These are phyloP conservation scores for Trileptium ribeirensis DNA, from an alignment of 2,888 invertebrate genomes.

Conservation along the genomic window DNA sequence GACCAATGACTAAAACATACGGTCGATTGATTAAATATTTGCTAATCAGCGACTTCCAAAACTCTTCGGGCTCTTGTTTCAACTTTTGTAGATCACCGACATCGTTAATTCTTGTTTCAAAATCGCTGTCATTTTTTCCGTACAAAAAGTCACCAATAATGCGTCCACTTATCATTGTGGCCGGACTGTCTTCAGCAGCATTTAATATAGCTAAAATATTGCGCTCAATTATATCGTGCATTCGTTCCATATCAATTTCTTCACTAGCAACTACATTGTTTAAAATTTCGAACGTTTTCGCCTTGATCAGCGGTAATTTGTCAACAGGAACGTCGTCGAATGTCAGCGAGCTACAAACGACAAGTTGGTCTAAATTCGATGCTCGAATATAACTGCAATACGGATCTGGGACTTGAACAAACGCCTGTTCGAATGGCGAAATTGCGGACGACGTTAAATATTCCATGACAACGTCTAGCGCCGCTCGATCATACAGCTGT, in stretches of 20 bases:
- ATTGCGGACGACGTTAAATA: constrained; percentile 76
- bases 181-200: too few relatives aligned
- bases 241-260: constrained; percentile 65
- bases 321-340: not conserved
- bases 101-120: too few relatives aligned
- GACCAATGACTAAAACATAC: too few relatives aligned
- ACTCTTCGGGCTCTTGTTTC: too few relatives aligned
- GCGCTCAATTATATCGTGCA: constrained; percentile 65
- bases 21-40: too few relatives aligned
- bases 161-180: constrained; percentile 67
- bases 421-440: constrained; percentile 70
- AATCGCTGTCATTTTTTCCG: constrained; percentile 65
- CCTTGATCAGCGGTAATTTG: too few relatives aligned
- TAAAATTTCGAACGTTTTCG: constrained; percentile 56
- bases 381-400: constrained; percentile 65
- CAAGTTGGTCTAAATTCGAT: not conserved
- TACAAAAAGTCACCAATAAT: constrained; percentile 74
- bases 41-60: too few relatives aligned
- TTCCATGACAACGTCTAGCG: constrained; percentile 65
- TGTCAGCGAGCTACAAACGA: not conserved
- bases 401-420: constrained; percentile 74
- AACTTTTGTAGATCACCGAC: too few relatives aligned
- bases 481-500: constrained; percentile 57
- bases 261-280: constrained; percentile 53
- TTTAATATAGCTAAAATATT: too few relatives aligned